Base-by-base conservation (phyloP, 1,140 invertebrate species). In the Procambarus clarkii region DNA sequence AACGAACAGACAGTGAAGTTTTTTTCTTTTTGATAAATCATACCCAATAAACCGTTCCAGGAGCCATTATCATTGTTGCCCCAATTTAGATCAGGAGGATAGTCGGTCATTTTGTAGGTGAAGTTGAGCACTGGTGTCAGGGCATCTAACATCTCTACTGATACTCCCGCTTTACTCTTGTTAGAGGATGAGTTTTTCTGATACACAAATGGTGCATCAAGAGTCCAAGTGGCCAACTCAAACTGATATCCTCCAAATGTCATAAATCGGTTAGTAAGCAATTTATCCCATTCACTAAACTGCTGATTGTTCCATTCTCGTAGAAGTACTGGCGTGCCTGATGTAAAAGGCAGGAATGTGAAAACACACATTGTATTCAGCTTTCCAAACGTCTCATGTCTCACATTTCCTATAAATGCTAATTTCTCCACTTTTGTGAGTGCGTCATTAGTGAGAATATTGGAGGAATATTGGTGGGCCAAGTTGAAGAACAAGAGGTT, bases 401-500 rank as follows among this genome's bases (percentile, higher is more conserved):
- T 4, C 21, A 80, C 46, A 4, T 48, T 2, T 21, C 58, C 18
- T 15, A 83, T 83, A 8, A 83, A 54, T 4, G 60, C 50, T n/a
- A 83, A n/a, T 24, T 45, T 83, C 58, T 64, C 54, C 2, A 83
- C 50, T 2, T 34, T 24, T 54, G 7, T 83, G 11, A 83, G 24
- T 4, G 18, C 81, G 8, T 83, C 81, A 46, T 83, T 0, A 34
- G 5, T 58, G 46, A 83, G 81, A 13, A 69, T 64, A 15, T 24
- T 45, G 58, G 81, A 7, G 81, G 9, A 54, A 21, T 0, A 69
- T 34, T 11, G 18, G n/a, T n/a, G 34, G n/a, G 54, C 81, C 81
- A 83, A 24, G 81, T 54, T 83, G 54, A 83, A 69, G 24, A 83
- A 58, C 50, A 83, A 24, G 46, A 83, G 50, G 81, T 83, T 69